A percentile compares a stretch with the other conserved stretches of the same genome.
Conservation (phyloP, 2,888 invertebrate genomes). For the Cataglyphis altisquamis region DNA sequence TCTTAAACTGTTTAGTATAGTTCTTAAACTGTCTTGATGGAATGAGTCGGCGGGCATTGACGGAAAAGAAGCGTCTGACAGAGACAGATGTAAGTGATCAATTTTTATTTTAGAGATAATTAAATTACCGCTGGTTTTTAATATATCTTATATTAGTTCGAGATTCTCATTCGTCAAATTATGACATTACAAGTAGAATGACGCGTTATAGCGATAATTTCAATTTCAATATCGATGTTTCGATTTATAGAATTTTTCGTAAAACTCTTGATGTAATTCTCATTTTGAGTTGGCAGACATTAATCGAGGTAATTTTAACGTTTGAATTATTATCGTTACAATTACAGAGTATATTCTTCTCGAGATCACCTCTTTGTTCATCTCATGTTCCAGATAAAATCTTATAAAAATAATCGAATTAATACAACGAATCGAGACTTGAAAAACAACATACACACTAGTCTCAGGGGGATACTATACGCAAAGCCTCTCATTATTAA, state of each 20-base stretch:
- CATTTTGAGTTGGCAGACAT: neutral
- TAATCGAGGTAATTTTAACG: neutral
- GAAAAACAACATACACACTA: neutral
- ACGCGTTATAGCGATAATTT: neutral
- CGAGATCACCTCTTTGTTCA: neutral
- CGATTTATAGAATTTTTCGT: neutral
- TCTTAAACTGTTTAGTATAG: neutral
- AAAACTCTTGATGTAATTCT: neutral
- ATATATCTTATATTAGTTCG: slow-evolving; percentile 23
- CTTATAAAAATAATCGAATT: neutral
- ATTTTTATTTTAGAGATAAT: slow-evolving; percentile 48
- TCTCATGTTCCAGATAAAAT: neutral
- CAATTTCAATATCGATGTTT: neutral
- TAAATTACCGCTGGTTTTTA: slow-evolving; percentile 39
- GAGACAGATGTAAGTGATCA: slow-evolving; percentile 48
- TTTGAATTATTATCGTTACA: neutral
- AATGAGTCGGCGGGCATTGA: slow-evolving; percentile 6
- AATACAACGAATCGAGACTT: neutral
- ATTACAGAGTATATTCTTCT: neutral
- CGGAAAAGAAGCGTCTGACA: slow-evolving; percentile 43
- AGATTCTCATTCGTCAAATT: slow-evolving; percentile 41
- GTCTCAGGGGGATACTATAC: neutral
- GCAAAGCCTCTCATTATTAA: slow-evolving; percentile 53
- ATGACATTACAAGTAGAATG: slow-evolving; percentile 12
- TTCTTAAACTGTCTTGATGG: slow-evolving; percentile 2